These are phyloP conservation scores for Netelia melanura DNA, from an alignment of 2,888 invertebrate species.

Conservation along the genomic window DNA sequence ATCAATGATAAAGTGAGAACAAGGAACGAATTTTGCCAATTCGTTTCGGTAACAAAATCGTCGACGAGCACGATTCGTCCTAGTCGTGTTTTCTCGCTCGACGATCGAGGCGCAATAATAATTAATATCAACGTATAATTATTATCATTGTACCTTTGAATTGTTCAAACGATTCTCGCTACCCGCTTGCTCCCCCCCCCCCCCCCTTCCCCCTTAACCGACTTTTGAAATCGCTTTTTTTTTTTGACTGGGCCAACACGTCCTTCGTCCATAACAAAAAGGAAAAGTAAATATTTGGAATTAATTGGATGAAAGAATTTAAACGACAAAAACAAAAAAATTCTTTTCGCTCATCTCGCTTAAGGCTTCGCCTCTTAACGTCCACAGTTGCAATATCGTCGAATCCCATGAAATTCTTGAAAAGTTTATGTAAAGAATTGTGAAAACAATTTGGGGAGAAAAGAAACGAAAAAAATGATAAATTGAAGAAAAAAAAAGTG, in stretches of 20 bases:
- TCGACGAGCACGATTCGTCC: slow-evolving; percentile 45
- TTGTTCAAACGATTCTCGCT: slow-evolving; percentile 35
- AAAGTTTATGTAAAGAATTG: slow-evolving; percentile 45
- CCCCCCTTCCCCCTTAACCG: not conserved
- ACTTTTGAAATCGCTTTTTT: not conserved
- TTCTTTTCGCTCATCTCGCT: not conserved
- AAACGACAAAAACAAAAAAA: not conserved
- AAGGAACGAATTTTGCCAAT: slow-evolving; percentile 55
- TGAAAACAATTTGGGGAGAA: not conserved
- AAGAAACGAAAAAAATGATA: slow-evolving; percentile 50
- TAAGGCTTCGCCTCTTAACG: not conserved
- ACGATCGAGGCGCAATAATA: slow-evolving; percentile 48
- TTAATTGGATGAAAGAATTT: not conserved
- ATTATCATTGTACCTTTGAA: slow-evolving; percentile 34
- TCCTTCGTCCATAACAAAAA: slow-evolving; percentile 25
- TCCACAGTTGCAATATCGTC: slow-evolving; percentile 36
- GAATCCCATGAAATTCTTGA: slow-evolving; percentile 27
- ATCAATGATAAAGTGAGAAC: not conserved
- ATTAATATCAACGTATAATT: slow-evolving; percentile 1
- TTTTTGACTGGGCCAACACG: not conserved
- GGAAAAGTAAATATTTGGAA: not conserved
- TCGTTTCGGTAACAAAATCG: slow-evolving; percentile 58
- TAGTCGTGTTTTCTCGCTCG: slow-evolving; percentile 28
- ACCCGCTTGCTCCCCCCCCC: not conserved
- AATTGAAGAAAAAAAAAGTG: slow-evolving; percentile 12